phyloP scores from a whole-genome alignment of 2,888 invertebrate species.

The Drosophila barbarae region DNA sequence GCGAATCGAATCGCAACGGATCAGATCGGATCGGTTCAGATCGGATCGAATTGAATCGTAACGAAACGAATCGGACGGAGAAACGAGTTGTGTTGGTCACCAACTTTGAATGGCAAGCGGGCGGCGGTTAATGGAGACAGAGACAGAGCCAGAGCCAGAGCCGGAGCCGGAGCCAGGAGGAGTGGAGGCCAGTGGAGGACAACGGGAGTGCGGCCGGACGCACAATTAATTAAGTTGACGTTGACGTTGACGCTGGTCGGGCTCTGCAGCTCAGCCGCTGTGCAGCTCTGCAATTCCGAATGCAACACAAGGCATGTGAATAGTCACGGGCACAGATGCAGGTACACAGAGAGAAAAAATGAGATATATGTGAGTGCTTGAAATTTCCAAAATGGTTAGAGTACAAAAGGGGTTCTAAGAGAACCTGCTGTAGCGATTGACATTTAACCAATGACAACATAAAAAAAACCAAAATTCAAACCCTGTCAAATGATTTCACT shows the following conservation, averaged over 20 bases:
- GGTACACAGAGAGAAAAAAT: slow-evolving; percentile 4
- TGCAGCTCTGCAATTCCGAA: slow-evolving; percentile 24
- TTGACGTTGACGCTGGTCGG: slow-evolving; percentile 41
- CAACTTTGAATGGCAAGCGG: slow-evolving; percentile 34
- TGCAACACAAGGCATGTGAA: slow-evolving; percentile 37
- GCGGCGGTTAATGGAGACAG: not conserved
- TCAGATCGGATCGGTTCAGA: not conserved
- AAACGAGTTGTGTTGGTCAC: slow-evolving; percentile 35
- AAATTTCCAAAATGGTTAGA: not conserved
- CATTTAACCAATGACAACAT: too few relatives aligned
- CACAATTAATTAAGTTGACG: slow-evolving; percentile 48
- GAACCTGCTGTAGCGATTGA: too few relatives aligned
- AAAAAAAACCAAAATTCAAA: not conserved
- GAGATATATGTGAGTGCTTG: not conserved
- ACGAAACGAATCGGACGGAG: slow-evolving; percentile 10
- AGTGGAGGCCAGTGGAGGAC: not conserved
- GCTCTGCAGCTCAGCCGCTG: slow-evolving; percentile 14
- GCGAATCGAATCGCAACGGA: slow-evolving; percentile 16
- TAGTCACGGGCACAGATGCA: slow-evolving; percentile 25
- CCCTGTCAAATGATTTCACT: not conserved
- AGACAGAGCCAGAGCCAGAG: not conserved
- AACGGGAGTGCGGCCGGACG: slow-evolving; percentile 42
- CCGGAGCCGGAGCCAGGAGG: not conserved
- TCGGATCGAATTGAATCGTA: slow-evolving; percentile 23
- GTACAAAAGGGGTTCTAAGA: too few relatives aligned